These are phyloP conservation scores for Daubentonia madagascariensis DNA, from an alignment of 2,113 vertebrate species.

Conservation along the genomic window DNA sequence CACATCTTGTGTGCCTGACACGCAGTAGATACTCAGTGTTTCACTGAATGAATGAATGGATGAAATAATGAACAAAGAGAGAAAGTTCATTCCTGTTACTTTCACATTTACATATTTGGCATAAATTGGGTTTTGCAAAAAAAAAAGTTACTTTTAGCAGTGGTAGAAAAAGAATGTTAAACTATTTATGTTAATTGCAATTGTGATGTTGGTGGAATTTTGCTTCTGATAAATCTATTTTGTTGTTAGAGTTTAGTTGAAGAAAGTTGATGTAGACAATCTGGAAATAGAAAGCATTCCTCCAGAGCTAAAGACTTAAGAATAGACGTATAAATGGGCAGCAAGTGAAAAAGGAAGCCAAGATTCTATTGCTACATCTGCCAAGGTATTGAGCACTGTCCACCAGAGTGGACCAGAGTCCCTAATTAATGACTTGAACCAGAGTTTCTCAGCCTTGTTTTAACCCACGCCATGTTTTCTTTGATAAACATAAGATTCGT, in stretches of 20 bases:
- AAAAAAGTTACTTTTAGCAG: background rate
- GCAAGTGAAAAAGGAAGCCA: background rate
- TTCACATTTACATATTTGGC: background rate
- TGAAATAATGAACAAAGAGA: background rate
- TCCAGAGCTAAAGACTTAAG: background rate
- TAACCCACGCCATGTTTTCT: background rate
- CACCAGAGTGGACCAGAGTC: background rate
- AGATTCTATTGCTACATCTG: background rate
- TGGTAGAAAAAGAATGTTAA: background rate
- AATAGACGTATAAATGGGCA: background rate
- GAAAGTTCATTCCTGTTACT: background rate
- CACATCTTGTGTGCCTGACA: background rate
- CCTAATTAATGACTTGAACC: background rate
- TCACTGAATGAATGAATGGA: background rate
- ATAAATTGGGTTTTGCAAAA: conserved; percentile 5
- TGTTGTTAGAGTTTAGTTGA: conserved; percentile 15
- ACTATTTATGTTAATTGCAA: background rate
- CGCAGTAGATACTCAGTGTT: fast-evolving
- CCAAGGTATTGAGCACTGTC: background rate
- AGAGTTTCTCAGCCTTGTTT: background rate
- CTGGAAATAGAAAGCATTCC: background rate
- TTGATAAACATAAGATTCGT: background rate
- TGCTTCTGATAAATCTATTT: background rate
- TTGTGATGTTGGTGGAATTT: background rate
- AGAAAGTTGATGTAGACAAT: background rate